Evolutionary conservation across 2,888 invertebrate species (phyloP).

Genomic region (Agrotis ipsilon): DNA sequence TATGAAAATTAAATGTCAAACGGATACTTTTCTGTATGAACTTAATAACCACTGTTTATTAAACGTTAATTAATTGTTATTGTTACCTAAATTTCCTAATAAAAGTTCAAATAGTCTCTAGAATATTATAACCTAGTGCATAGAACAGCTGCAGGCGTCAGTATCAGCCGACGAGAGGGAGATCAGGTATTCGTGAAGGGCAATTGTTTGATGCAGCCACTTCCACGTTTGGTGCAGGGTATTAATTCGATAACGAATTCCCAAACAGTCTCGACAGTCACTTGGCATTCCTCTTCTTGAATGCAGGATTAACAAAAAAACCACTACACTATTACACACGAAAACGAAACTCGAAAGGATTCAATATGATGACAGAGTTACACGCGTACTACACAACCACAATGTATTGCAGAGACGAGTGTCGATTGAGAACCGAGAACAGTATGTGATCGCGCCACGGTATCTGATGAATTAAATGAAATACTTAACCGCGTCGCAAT

Average conservation of each 20-base stretch:
- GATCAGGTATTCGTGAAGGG: conserved; percentile 96
- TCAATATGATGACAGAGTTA: conserved; percentile 56
- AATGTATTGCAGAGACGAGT: conserved; percentile 40
- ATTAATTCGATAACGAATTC: conserved; percentile 97
- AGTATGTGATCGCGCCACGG: conserved; percentile 75
- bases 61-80: conserved; percentile 79
- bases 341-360: conserved; percentile 61
- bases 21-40: conserved; percentile 90
- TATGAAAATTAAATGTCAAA: conserved; percentile 67
- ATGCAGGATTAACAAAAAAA: conserved; percentile 88
- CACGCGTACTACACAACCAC: conserved; percentile 51
- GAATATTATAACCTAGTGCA: conserved; percentile 75
- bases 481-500: conserved; percentile 86
- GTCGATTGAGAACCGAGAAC: conserved; percentile 46
- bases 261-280: conserved; percentile 96
- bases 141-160: conserved; percentile 84
- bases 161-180: conserved; percentile 95
- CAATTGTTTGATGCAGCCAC: conserved; percentile 98
- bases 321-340: conserved; percentile 80
- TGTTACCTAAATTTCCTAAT: conserved; percentile 68
- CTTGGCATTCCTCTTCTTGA: conserved; percentile 92
- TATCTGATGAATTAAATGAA: conserved; percentile 81
- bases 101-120: conserved; percentile 75
- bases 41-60: conserved; percentile 76
- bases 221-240: conserved; percentile 98